Evolutionary conservation across 2,888 invertebrate species (phyloP), one percentile per base, ranked within the genome.

Genomic region (Halocaridina rubra): DNA sequence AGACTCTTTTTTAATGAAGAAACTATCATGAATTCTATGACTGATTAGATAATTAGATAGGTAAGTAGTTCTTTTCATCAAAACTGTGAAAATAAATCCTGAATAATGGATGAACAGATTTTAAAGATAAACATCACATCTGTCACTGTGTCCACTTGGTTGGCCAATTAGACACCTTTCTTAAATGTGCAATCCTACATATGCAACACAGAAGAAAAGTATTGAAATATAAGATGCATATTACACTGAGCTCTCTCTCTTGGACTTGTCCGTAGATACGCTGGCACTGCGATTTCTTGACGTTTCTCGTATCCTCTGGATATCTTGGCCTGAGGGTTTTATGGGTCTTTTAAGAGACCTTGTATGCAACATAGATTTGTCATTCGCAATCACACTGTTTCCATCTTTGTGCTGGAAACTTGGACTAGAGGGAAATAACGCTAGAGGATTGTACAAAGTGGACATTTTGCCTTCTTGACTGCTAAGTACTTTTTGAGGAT

Each of bases 201-300:
- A 22, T 64, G 4, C 2, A 19, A 10, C n/a, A n/a, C n/a, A 67
- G 29, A 29, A 22, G 30, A 67, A 24, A 67, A 29, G n/a, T 8
- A 22, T 7, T 24, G 29, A 67, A 67, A 1, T 16, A 1, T 67
- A 8, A 27, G 13, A 1, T 8, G n/a, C 27, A 27, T 19, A 30
- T 82, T 82, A 82, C 71, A 82, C 82, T 27, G 82, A 82, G 29
- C 82, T 82, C 33, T 82, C 82, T 72, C 76, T 77, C 22, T 82
- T 82, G 33, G 77, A 76, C 61, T 39, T 32, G 39, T 76, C 82
- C 4, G 82, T 71, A 39, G 82, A 76, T 29, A 82, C 29, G 29
- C 82, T 82, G 39, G 82, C 82, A 53, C 82, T 82, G 27, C 82
- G 76, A 59, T 76, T 82, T 69, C 82, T 77, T 30, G 76, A 3